phyloP scores from a whole-genome alignment of 2,113 vertebrate species.

The Eolophus roseicapilla region DNA sequence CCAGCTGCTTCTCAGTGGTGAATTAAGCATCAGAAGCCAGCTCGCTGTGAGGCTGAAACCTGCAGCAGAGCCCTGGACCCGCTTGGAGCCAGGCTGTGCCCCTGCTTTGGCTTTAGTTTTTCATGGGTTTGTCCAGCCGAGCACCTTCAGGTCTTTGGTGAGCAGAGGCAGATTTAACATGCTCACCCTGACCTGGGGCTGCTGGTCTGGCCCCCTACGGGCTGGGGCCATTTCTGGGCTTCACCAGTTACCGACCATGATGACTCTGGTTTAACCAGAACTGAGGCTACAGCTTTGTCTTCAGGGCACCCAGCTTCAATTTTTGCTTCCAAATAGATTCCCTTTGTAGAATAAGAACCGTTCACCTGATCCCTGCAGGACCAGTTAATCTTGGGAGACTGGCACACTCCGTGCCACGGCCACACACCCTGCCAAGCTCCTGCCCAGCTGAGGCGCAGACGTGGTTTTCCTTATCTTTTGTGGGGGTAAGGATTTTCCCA shows the following conservation, averaged over 20 bases:
- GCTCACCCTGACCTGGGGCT: rapidly evolving
- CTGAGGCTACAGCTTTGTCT: not conserved
- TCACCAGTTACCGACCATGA: not conserved
- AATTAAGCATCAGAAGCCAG: not conserved
- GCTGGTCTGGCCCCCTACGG: rapidly evolving
- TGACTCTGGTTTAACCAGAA: rapidly evolving
- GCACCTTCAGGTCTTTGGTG: rapidly evolving
- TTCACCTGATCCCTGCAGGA: rapidly evolving
- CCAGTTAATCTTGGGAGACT: not conserved
- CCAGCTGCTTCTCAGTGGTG: not conserved
- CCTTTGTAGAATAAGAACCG: rapidly evolving
- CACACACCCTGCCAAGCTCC: not conserved
- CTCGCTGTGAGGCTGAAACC: rapidly evolving
- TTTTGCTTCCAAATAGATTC: not conserved
- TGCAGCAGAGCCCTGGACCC: rapidly evolving
- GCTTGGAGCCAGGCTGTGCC: rapidly evolving
- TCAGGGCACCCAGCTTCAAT: not conserved
- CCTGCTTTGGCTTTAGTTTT: no score
- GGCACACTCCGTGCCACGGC: rapidly evolving
- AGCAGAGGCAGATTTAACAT: rapidly evolving
- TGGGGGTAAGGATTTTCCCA: not conserved
- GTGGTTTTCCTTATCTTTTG: rapidly evolving
- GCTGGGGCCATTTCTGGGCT: rapidly evolving
- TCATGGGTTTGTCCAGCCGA: rapidly evolving
- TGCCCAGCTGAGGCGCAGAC: rapidly evolving